Percentiles rank a stretch among this genome's conserved stretches.
These are phyloP conservation scores for Chiloscyllium punctatum DNA, from an alignment of 2,797 vertebrate genomes.

Conservation along the genomic window DNA sequence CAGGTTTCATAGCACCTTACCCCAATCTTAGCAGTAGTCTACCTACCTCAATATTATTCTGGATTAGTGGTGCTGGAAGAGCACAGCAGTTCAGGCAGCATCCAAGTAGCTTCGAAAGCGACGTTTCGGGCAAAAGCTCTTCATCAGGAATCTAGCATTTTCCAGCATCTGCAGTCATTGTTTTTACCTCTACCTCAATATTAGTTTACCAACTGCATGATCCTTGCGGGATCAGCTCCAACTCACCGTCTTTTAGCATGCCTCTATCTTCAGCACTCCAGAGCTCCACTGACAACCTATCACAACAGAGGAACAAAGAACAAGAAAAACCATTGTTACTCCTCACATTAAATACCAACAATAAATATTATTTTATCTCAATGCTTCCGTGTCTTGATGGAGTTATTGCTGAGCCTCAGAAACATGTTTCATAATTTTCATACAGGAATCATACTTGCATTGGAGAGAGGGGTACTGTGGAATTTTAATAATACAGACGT, in stretches of 20 bases:
- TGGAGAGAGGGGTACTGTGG: no score
- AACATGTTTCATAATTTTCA: background rate
- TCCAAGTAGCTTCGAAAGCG: no score
- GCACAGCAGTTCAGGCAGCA: no score
- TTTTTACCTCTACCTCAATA: no score
- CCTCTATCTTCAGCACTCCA: background rate
- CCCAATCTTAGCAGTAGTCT: background rate
- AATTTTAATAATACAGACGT: background rate
- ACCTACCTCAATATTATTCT: no score
- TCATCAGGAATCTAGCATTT: no score
- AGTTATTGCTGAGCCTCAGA: background rate
- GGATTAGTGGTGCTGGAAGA: no score
- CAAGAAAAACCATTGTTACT: background rate
- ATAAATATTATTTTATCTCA: background rate
- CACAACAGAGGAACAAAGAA: background rate
- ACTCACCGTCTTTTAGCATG: background rate
- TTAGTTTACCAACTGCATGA: background rate
- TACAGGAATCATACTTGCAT: background rate
- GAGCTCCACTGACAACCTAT: background rate
- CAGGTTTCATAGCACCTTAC: background rate
- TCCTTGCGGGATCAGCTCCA: no score
- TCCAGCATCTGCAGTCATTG: no score
- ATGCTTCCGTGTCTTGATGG: background rate
- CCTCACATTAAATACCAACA: background rate
- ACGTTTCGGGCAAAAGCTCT: no score